Conservation (phyloP, 2,888 invertebrate genomes). For the Eledone cirrhosa region DNA sequence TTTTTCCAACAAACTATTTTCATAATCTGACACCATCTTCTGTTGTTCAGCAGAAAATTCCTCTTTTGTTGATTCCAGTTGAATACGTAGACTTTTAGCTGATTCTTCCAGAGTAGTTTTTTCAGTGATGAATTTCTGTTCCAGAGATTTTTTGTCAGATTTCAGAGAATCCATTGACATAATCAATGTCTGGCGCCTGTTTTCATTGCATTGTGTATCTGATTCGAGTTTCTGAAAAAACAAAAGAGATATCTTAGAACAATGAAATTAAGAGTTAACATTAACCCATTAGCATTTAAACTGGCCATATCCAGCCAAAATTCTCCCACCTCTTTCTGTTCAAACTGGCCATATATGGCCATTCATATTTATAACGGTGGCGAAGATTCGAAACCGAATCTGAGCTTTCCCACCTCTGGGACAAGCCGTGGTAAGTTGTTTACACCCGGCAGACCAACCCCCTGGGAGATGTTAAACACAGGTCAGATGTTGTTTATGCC, state of each 20-base stretch:
- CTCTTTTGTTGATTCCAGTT: constrained; percentile 3
- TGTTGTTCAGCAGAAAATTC: constrained; percentile 3
- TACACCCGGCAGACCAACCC: no score
- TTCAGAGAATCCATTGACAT: background rate
- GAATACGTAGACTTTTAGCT: background rate
- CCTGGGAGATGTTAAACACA: no score
- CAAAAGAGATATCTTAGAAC: background rate
- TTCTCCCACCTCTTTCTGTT: no score
- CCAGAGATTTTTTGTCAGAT: constrained; percentile 5
- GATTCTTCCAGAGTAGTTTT: background rate
- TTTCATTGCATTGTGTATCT: constrained; percentile 9
- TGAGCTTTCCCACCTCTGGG: no score
- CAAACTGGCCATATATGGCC: no score
- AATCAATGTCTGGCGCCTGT: constrained; percentile 16
- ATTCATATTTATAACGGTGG: no score
- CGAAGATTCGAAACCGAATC: no score
- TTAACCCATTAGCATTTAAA: no score
- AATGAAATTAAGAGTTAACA: no score
- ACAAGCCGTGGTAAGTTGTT: no score
- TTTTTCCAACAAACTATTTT: background rate
- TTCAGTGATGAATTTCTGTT: background rate
- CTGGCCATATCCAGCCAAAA: no score
- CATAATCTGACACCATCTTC: background rate
- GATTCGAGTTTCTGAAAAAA: constrained; percentile 9
- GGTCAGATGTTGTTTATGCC: no score